phyloP scores from a whole-genome alignment of 30 jellyfish, hydroid and myxozoan genomes.

The Turritopsis rubra region DNA sequence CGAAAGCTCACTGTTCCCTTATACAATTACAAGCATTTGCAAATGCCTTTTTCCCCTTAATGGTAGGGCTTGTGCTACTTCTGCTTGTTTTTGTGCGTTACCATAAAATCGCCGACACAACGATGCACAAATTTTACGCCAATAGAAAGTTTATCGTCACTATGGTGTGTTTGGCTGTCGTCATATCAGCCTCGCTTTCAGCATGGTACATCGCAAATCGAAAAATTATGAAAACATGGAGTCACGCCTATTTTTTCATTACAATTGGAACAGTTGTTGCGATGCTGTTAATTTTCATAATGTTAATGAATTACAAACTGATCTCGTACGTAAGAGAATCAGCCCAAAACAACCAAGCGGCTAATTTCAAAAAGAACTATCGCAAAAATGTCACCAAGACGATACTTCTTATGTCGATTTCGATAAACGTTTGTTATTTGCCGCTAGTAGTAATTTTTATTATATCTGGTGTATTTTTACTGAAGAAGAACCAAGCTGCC shows the following conservation, averaged over 20 bases:
- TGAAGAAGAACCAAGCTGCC: neutral
- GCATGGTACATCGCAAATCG: neutral
- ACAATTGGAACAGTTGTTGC: neutral
- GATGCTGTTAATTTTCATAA: neutral
- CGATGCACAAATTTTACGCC: neutral
- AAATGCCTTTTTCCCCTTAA: neutral
- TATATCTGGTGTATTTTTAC: neutral
- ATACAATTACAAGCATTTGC: slow-evolving; percentile 8
- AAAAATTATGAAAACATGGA: neutral
- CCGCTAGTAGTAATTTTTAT: neutral
- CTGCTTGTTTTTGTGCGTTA: slow-evolving; percentile 1
- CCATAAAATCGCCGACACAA: neutral
- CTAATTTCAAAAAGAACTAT: neutral
- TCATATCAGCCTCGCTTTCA: neutral
- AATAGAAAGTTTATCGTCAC: neutral
- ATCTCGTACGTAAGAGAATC: slow-evolving; percentile 4
- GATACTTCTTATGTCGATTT: slow-evolving; percentile 1
- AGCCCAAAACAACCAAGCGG: neutral
- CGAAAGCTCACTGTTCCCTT: slow-evolving; percentile 15
- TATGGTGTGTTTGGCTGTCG: neutral
- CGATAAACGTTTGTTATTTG: neutral
- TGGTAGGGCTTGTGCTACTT: neutral
- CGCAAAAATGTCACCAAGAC: slow-evolving; percentile 1
- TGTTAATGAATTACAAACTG: neutral
- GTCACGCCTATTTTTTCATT: slow-evolving; percentile 13